These are phyloP conservation scores for Drosophila atripex DNA, from an alignment of 2,888 invertebrate genomes.

Conservation along the genomic window DNA sequence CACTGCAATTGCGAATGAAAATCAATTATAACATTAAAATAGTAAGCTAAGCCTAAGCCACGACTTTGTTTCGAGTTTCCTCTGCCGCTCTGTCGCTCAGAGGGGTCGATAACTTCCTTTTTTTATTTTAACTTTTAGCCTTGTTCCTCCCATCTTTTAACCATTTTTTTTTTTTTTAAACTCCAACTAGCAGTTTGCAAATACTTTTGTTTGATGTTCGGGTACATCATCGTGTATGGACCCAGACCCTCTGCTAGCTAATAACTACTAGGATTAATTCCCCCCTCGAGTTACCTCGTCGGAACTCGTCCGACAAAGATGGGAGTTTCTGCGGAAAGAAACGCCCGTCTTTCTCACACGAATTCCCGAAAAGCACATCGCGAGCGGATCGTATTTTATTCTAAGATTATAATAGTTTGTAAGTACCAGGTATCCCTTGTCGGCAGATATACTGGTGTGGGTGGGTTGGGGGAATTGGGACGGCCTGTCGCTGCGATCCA, in stretches of 20 bases:
- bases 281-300: neutral
- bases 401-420: constrained; percentile 19
- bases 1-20: constrained; percentile 40
- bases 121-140: neutral
- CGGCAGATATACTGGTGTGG: neutral
- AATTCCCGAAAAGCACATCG: constrained; percentile 4
- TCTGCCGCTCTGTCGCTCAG: neutral
- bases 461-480: neutral
- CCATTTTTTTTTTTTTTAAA: neutral
- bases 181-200: neutral
- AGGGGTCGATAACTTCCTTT: constrained; percentile 3
- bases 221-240: constrained; percentile 3
- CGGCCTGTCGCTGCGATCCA: neutral
- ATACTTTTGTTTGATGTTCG: too few relatives aligned
- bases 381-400: constrained; percentile 8
- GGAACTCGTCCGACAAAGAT: constrained; percentile 27
- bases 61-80: neutral
- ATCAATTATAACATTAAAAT: constrained; percentile 43
- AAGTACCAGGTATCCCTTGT: neutral
- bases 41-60: constrained; percentile 33
- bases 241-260: constrained; percentile 1
- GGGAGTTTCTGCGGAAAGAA: neutral
- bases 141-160: neutral
- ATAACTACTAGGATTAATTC: constrained; percentile 24
- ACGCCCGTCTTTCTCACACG: constrained; percentile 18